Evolutionary conservation across 1,140 invertebrate genomes (phyloP).

Genomic region (Phymorhynchus buccinoides): DNA sequence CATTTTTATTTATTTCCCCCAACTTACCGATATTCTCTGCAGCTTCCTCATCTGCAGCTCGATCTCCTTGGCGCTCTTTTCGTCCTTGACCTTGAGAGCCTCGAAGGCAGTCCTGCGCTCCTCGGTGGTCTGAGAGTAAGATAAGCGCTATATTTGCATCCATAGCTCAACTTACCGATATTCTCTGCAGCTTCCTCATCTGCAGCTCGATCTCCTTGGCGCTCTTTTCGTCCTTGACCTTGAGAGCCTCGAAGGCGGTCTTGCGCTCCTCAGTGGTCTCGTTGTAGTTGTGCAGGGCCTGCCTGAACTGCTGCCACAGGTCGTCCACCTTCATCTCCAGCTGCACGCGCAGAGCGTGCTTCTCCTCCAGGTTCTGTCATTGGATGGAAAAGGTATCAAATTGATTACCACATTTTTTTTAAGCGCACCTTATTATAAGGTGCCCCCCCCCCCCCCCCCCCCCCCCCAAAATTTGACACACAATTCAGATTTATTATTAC

Average conservation of each 20-base stretch:
- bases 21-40: conserved; percentile 70
- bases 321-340: conserved; percentile 70
- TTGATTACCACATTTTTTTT: too few species aligned
- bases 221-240: conserved; percentile 72
- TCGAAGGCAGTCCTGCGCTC: conserved; percentile 72
- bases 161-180: conserved; percentile 70
- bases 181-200: conserved; percentile 72
- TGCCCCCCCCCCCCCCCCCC: too few species aligned
- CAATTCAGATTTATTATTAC: too few species aligned
- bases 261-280: conserved; percentile 72
- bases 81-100: conserved; percentile 72
- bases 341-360: conserved; percentile 69
- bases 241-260: conserved; percentile 71
- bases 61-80: conserved; percentile 72
- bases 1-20: too few species aligned
- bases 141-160: too few species aligned
- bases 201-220: conserved; percentile 73
- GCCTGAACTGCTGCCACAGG: conserved; percentile 70
- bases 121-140: too few species aligned
- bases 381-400: too few species aligned
- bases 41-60: conserved; percentile 73
- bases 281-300: conserved; percentile 69
- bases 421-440: too few species aligned
- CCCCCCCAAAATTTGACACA: too few species aligned
- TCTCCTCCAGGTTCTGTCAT: conserved; percentile 73